Percentiles rank a stretch among this genome's conserved stretches.
These are phyloP conservation scores for Drosophila sechellia DNA, from an alignment of 1,140 invertebrate genomes.

Conservation along the genomic window DNA sequence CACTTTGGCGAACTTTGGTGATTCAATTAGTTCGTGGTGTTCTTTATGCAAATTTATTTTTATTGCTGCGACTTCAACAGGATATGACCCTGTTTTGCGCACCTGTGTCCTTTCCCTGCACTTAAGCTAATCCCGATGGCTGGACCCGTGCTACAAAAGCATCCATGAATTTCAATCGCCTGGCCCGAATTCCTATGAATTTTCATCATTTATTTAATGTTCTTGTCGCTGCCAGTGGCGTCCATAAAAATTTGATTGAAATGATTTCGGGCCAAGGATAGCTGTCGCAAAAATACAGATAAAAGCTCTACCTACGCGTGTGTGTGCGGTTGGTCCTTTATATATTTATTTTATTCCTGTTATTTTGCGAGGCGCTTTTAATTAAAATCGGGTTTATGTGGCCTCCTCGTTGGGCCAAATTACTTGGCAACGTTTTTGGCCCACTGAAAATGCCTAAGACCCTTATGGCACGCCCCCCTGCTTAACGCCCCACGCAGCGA, in stretches of 20 bases:
- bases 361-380: conserved; percentile 51
- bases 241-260: conserved; percentile 77
- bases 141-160: conserved; percentile 15
- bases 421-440: conserved; percentile 52
- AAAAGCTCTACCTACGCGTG: conserved; percentile 34
- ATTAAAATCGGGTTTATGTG: conserved; percentile 73
- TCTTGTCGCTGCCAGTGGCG: conserved; percentile 50
- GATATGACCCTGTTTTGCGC: conserved; percentile 27
- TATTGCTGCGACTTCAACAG: conserved; percentile 8
- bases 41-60: conserved; percentile 36
- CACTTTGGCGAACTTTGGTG: conserved; percentile 11
- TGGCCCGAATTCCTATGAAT: conserved; percentile 62
- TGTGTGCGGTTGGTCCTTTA: conserved; percentile 24
- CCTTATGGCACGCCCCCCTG: conserved; percentile 17
- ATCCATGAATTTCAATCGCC: conserved; percentile 78
- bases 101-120: conserved; percentile 24
- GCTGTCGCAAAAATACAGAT: conserved; percentile 47
- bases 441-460: conserved; percentile 52
- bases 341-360: conserved; percentile 50
- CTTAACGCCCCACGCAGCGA: conserved; percentile 16
- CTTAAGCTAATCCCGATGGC: conserved; percentile 10
- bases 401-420: conserved; percentile 57
- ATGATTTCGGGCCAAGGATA: conserved; percentile 42
- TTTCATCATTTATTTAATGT: conserved; percentile 72
- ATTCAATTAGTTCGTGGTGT: conserved; percentile 22